Conservation (phyloP, 2,113 vertebrate genomes). For the Bos indicus region DNA sequence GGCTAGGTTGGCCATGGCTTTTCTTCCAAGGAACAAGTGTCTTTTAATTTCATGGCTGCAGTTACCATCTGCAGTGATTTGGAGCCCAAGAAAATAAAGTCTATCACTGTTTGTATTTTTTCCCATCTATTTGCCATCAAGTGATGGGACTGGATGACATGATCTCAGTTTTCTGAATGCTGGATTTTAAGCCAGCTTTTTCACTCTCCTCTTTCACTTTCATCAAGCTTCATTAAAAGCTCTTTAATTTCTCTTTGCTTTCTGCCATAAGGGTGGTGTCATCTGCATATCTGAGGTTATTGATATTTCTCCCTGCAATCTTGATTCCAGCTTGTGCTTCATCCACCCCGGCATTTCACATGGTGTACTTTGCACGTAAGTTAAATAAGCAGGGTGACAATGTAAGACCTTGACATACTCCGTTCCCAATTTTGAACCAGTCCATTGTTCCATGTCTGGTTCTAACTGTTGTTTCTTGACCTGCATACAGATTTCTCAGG, state of each 20-base stretch:
- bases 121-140: background rate
- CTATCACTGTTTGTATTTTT: background rate
- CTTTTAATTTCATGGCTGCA: background rate
- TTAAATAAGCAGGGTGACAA: background rate
- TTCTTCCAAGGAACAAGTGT: background rate
- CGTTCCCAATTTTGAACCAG: background rate
- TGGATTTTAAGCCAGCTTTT: background rate
- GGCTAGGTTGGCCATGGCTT: background rate
- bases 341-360: background rate
- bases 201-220: background rate
- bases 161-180: background rate
- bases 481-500: background rate
- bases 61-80: background rate
- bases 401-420: background rate
- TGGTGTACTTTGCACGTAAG: background rate
- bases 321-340: background rate
- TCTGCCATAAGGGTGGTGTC: background rate
- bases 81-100: background rate
- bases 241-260: background rate
- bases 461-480: background rate
- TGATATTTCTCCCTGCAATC: background rate
- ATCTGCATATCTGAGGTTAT: background rate
- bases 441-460: background rate
- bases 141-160: background rate
- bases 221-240: background rate